Percentiles rank a stretch among this genome's conserved stretches.
Evolutionary conservation across 2,797 vertebrate species (phyloP).

Genomic region (Notamacropus eugenii): DNA sequence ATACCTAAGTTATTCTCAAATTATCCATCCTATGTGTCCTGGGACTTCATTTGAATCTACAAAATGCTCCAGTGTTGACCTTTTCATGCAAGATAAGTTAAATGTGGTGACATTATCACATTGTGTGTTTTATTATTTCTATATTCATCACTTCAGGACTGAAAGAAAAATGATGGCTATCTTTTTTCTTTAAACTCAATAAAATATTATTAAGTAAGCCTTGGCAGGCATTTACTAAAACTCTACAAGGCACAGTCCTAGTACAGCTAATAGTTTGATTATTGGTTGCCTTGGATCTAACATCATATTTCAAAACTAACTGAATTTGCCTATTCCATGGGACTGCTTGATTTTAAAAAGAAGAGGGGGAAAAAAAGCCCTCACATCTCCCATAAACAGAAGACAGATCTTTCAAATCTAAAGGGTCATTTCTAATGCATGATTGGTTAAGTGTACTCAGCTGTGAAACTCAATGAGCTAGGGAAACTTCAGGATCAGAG

Average conservation of each 20-base stretch:
- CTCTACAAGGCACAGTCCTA: background rate
- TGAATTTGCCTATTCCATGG: background rate
- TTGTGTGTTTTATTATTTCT: conserved; percentile 77
- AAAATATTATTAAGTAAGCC: conserved; percentile 61
- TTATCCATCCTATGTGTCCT: conserved; percentile 66
- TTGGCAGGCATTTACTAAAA: conserved; percentile 66
- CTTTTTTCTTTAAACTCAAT: conserved; percentile 57
- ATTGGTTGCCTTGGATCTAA: conserved; percentile 42
- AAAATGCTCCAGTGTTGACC: conserved; percentile 74
- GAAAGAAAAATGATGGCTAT: conserved; percentile 51
- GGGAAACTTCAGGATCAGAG: background rate
- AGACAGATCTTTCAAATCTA: background rate
- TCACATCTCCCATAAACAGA: background rate
- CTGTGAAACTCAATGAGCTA: background rate
- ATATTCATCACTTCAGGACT: conserved; percentile 60
- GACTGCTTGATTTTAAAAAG: conserved; percentile 22
- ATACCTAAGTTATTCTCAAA: conserved; percentile 52
- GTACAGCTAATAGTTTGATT: conserved; percentile 49
- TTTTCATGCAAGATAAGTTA: conserved; percentile 79
- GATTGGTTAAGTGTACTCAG: background rate
- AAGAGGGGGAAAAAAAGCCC: background rate
- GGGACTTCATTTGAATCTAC: conserved; percentile 74
- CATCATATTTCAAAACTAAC: conserved; percentile 44
- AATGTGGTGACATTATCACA: conserved; percentile 77
- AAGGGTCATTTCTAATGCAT: background rate